Percentiles rank a stretch among this genome's conserved stretches.
Evolutionary conservation across 2,797 vertebrate species (phyloP).

Genomic region (Eulemur coronatus): DNA sequence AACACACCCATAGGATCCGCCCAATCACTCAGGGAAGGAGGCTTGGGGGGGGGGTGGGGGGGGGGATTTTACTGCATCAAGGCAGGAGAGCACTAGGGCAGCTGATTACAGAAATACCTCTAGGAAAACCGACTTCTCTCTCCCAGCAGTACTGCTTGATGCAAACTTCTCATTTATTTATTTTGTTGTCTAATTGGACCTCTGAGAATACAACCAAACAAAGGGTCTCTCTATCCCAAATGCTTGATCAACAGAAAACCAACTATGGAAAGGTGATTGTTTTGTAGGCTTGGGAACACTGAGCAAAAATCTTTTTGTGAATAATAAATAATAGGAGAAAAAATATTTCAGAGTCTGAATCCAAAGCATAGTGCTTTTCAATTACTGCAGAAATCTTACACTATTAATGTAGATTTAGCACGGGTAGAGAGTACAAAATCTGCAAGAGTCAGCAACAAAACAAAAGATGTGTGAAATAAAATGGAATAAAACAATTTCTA

Average conservation of each 20-base stretch:
- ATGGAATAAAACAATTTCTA: not conserved
- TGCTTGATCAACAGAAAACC: not conserved
- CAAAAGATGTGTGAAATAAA: not conserved
- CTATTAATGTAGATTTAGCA: not conserved
- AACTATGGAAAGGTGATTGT: not conserved
- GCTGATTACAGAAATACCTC: not conserved
- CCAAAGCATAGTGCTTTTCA: not conserved
- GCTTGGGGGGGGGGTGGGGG: not conserved
- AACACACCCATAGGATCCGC: not conserved
- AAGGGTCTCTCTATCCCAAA: not conserved
- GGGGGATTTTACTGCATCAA: not conserved
- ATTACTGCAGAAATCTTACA: not conserved
- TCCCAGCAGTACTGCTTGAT: not conserved
- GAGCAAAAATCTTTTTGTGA: constrained; percentile 19
- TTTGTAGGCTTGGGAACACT: not conserved
- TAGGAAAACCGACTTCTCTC: constrained; percentile 8
- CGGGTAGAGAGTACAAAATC: not conserved
- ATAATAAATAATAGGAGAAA: not conserved
- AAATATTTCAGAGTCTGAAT: constrained; percentile 19
- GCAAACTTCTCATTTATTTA: constrained; percentile 34
- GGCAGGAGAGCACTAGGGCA: not conserved
- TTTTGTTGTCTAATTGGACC: constrained; percentile 55
- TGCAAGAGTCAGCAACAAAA: not conserved
- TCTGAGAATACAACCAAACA: constrained; percentile 35
- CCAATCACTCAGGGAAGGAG: not conserved